Conservation (phyloP, 2,797 vertebrate genomes). For the Etheostoma nigrum region DNA sequence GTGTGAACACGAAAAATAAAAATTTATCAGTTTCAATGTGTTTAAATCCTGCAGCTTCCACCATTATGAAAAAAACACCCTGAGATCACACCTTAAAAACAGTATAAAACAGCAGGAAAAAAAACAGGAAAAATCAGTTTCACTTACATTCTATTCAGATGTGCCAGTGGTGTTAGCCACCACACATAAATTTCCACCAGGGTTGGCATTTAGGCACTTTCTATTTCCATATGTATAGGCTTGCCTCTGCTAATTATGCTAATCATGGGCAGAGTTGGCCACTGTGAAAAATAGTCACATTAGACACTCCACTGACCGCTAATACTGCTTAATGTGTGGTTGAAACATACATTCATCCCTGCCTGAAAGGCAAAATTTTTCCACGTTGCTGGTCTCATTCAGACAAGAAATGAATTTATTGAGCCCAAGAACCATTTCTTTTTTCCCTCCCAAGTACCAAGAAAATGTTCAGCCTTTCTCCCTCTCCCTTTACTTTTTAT, state of each 20-base stretch:
- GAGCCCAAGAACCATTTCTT: conserved; percentile 88
- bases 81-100: conserved; percentile 60
- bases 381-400: conserved; percentile 98
- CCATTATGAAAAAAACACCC: conserved; percentile 23
- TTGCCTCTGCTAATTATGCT: conserved; percentile 98
- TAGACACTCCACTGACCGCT: conserved; percentile 97
- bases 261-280: conserved; percentile 96
- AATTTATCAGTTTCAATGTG: not conserved
- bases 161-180: conserved; percentile 92
- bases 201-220: conserved; percentile 94
- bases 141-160: conserved; percentile 91
- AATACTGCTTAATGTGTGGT: conserved; percentile 97
- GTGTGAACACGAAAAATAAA: conserved; percentile 25
- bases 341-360: conserved; percentile 97
- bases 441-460: conserved; percentile 84
- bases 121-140: conserved; percentile 83
- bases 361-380: conserved; percentile 95
- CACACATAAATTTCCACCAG: conserved; percentile 95
- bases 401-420: conserved; percentile 96
- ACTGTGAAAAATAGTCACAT: conserved; percentile 98
- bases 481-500: conserved; percentile 70
- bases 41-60: conserved; percentile 21
- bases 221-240: conserved; percentile 98
- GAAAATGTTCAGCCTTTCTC: conserved; percentile 81
- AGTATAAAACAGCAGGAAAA: conserved; percentile 66